These are phyloP conservation scores for Aphelocoma californica DNA, from an alignment of 2,797 vertebrate species.

Conservation along the genomic window DNA sequence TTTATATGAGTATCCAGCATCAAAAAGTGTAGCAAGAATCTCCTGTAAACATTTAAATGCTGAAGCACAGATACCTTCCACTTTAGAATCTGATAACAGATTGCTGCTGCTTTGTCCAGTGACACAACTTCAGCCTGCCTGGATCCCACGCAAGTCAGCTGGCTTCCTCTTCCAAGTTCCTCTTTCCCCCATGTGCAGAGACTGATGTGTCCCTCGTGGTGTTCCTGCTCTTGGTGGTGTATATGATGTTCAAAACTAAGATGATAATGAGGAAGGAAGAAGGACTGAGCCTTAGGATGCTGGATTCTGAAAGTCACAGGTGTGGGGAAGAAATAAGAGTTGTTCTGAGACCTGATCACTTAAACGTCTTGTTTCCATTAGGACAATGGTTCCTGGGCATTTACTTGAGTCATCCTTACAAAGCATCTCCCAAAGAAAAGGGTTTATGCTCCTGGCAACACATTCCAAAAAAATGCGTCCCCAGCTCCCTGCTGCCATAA, in stretches of 20 bases:
- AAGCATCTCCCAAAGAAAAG: conserved; percentile 41
- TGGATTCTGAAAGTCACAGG: neutral
- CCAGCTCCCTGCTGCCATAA: conserved; percentile 39
- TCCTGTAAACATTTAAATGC: neutral
- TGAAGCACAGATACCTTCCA: neutral
- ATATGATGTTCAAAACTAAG: neutral
- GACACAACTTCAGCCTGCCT: neutral
- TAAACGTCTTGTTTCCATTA: neutral
- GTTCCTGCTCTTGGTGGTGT: neutral
- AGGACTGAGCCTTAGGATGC: neutral
- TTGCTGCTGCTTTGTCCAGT: neutral
- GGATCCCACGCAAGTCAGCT: neutral
- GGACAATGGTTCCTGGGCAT: neutral
- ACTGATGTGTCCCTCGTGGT: neutral
- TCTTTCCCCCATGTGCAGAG: neutral
- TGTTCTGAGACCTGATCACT: neutral
- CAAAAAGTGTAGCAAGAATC: neutral
- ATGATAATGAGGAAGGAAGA: neutral
- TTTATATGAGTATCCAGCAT: neutral
- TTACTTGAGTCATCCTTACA: conserved; percentile 9
- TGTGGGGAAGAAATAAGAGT: neutral
- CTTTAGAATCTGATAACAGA: neutral
- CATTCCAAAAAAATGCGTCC: neutral
- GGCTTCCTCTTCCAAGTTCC: neutral
- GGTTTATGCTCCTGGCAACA: conserved; percentile 24